phyloP scores from a whole-genome alignment of 2,888 invertebrate genomes.

The Schrankia costaestrigalis region DNA sequence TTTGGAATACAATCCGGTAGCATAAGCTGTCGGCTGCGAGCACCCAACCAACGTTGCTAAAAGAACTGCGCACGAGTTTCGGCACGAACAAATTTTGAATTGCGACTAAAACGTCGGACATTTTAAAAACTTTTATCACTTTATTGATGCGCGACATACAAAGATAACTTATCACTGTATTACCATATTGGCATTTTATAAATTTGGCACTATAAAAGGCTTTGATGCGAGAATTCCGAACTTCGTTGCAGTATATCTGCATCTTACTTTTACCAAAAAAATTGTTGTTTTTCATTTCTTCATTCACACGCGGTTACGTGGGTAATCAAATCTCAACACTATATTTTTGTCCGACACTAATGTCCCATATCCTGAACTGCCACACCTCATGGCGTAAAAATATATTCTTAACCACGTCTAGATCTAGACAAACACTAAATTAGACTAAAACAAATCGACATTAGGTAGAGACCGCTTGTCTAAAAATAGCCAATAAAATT shows the following conservation, averaged over 20 bases:
- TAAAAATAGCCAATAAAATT: conserved; percentile 28
- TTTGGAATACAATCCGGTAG: conserved; percentile 46
- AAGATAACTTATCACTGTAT: not conserved
- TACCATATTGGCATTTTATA: too few species aligned
- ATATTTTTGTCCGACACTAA: too few species aligned
- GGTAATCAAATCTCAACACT: too few species aligned
- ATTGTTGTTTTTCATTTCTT: not conserved
- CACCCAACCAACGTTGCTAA: conserved; percentile 26
- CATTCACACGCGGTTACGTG: not conserved
- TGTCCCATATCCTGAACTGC: too few species aligned
- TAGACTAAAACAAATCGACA: conserved; percentile 18
- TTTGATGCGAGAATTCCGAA: too few species aligned
- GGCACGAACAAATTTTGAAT: conserved; percentile 44
- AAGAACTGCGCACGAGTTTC: conserved; percentile 37
- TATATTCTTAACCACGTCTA: conserved; percentile 7
- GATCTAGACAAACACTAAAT: conserved; percentile 14
- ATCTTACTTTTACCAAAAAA: not conserved
- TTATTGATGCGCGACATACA: conserved; percentile 1
- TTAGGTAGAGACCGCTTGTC: conserved; percentile 15
- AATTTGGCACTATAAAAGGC: too few species aligned
- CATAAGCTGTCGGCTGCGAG: conserved; percentile 42
- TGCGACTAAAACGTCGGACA: conserved; percentile 31
- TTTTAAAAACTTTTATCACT: conserved; percentile 16
- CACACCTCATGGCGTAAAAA: too few species aligned
- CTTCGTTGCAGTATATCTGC: not conserved